Base-by-base conservation (phyloP, 2,113 vertebrate species). In the Thunnus maccoyii region DNA sequence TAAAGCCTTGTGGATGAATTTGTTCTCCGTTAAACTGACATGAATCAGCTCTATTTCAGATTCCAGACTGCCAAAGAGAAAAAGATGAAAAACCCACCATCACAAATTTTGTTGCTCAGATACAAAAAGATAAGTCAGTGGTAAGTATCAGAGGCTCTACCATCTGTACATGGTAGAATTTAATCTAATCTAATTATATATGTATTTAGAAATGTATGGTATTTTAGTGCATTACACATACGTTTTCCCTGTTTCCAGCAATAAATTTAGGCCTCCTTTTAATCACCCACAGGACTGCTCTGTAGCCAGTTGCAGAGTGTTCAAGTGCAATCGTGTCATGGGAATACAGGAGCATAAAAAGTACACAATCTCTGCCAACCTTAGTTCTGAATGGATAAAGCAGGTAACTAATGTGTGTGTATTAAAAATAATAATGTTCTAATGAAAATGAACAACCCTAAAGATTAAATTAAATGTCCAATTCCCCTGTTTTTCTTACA, bases 321-420 rank as follows among this genome's bases (percentile, higher is more conserved):
- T 96, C 76, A 91, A 0, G 36, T 97, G 96, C 79, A 82, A 16
- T 0, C 12, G 6, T 14, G 83, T 76, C 78, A 95, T 76, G 69
- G 84, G 2, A 18, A 84, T 76, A 80, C 73, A 74, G n/a, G 89
- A 93, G 3, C 47, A 55, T 0, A 76, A 32, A n/a, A 73, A 69
- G 1, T 96, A 95, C 85, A 81, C 17, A 20, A 92, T 97, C 67
- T 91, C 92, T 65, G 95, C 94, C 20, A 93, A 94, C 67, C 81
- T 96, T 3, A 95, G 92, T 76, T 95, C 96, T 1, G 14, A n/a
- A 25, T 97, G 95, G 96, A 74, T 95, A 67, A 82, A 92, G 56
- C 93, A 96, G 95, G 96, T 96, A 90, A 5, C 0, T 22, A 1
- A 64, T 64, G 18, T 4, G 14, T 17, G 11, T 66, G 20, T 22